Evolutionary conservation across 1,140 invertebrate genomes (phyloP).

Genomic region (Eupeodes corollae): DNA sequence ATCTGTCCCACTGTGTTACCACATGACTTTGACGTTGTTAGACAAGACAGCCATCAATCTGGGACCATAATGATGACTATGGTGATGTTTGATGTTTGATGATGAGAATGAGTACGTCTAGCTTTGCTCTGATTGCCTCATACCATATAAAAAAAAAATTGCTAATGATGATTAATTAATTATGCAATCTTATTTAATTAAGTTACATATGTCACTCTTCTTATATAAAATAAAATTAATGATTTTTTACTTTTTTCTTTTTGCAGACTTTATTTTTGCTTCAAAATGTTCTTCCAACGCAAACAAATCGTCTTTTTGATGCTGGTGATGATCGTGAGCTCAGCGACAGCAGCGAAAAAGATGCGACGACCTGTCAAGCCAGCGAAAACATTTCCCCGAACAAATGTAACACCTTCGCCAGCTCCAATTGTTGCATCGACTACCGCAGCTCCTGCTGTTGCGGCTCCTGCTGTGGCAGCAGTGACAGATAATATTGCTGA

Average conservation of each 20-base stretch:
- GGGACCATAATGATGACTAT: too few species aligned
- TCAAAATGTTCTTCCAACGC: slow-evolving; percentile 31
- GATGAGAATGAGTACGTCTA: too few species aligned
- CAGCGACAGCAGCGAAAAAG: slow-evolving; percentile 31
- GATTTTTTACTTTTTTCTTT: neutral
- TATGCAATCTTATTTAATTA: too few species aligned
- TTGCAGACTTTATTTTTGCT: neutral
- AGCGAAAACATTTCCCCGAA: slow-evolving; percentile 33
- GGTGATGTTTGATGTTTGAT: too few species aligned
- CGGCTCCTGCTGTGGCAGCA: slow-evolving; percentile 9
- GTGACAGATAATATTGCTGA: slow-evolving; percentile 2
- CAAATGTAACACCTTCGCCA: slow-evolving; percentile 29
- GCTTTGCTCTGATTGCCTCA: too few species aligned
- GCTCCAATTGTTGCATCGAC: neutral
- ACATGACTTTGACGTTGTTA: too few species aligned
- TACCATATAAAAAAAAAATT: too few species aligned
- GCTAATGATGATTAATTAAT: too few species aligned
- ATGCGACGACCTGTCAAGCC: slow-evolving; percentile 36
- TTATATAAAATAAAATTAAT: too few species aligned
- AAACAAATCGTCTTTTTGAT: slow-evolving; percentile 29
- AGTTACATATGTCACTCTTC: too few species aligned
- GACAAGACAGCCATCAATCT: too few species aligned
- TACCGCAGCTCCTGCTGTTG: slow-evolving; percentile 2
- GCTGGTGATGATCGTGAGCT: slow-evolving; percentile 31
- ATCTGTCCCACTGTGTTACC: too few species aligned